Evolutionary conservation across 2,797 vertebrate genomes (phyloP).

Genomic region (Mormyrus proboscirostris): DNA sequence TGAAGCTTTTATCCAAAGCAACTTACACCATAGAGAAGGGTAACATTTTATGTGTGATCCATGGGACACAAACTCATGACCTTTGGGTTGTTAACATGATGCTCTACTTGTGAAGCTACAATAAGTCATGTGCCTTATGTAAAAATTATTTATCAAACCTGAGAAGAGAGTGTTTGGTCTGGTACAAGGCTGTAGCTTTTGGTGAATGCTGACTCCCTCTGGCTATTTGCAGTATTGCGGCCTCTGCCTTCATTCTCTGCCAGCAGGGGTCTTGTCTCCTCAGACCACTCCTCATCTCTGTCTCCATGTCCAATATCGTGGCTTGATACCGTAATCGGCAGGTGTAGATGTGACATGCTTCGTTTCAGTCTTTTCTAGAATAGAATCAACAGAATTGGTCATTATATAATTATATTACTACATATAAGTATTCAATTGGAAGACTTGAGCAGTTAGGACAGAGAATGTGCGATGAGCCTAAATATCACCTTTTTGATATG

Average conservation of each 20-base stretch:
- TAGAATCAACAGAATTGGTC: not conserved
- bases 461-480: not conserved
- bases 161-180: conserved; percentile 41
- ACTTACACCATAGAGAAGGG: not conserved
- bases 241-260: conserved; percentile 20
- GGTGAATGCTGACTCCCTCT: conserved; percentile 42
- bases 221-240: conserved; percentile 30
- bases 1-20: not conserved
- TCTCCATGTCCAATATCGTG: not conserved
- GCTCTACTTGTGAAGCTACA: not conserved
- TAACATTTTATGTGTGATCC: not conserved
- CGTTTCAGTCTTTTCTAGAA: not conserved
- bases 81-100: not conserved
- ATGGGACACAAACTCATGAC: not conserved
- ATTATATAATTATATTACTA: not conserved
- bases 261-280: conserved; percentile 61
- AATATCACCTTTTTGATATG: not conserved
- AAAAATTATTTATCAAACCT: conserved; percentile 43
- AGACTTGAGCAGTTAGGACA: not conserved
- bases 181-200: conserved; percentile 57
- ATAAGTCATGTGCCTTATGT: not conserved
- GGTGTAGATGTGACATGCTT: not conserved
- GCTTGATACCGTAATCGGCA: not conserved
- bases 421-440: not conserved
- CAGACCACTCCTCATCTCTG: not conserved